Evolutionary conservation across 2,113 vertebrate species (phyloP).

Genomic region (Rhea pennata): DNA sequence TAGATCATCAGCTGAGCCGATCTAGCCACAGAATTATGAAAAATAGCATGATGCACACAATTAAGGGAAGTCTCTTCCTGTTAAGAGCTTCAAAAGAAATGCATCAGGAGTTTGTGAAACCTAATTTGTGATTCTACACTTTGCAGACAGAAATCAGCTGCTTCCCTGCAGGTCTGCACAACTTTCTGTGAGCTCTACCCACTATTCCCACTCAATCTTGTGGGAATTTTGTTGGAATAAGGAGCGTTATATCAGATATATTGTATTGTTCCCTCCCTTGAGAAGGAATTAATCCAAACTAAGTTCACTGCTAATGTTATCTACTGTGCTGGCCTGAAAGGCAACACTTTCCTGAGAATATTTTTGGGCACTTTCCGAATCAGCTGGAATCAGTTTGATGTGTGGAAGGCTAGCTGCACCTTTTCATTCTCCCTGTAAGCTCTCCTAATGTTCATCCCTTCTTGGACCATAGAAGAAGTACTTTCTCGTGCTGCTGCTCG

Average conservation of each 20-base stretch:
- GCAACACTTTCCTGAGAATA: not conserved
- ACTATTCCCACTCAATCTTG: not conserved
- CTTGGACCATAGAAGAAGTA: not conserved
- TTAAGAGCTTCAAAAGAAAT: not conserved
- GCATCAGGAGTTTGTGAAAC: not conserved
- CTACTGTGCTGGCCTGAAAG: not conserved
- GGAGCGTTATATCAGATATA: not conserved
- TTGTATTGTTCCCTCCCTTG: not conserved
- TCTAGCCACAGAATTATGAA: not conserved
- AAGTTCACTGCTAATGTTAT: not conserved
- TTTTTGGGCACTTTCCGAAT: not conserved
- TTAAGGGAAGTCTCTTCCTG: not conserved
- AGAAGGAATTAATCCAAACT: not conserved
- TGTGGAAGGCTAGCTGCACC: not conserved
- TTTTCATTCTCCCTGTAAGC: not conserved
- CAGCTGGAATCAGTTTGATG: not conserved
- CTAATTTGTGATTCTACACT: not conserved
- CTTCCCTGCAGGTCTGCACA: not conserved
- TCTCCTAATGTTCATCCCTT: not conserved
- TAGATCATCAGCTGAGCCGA: not conserved
- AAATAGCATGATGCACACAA: not conserved
- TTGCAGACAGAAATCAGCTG: not conserved
- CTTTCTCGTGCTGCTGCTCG: not conserved
- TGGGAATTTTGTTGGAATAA: not conserved
- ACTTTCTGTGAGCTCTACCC: not conserved